Evolutionary conservation across 2,797 vertebrate genomes (phyloP).

Genomic region (Neostethus bicornis): DNA sequence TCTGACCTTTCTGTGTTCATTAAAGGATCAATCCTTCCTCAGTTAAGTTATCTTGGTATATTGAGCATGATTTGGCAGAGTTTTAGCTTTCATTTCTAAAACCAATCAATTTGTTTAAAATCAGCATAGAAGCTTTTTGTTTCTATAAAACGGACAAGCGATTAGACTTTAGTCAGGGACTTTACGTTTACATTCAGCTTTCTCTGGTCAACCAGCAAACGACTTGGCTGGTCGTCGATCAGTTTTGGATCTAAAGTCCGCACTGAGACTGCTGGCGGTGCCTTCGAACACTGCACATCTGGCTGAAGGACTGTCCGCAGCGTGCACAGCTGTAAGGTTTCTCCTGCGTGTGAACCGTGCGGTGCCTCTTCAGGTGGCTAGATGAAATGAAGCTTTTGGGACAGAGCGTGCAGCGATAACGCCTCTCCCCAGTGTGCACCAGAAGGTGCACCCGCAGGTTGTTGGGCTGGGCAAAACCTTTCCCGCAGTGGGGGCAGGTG

Average conservation of each 20-base stretch:
- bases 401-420: conserved; percentile 71
- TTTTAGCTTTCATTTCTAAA: too few relatives aligned
- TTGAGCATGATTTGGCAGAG: too few relatives aligned
- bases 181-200: too few relatives aligned
- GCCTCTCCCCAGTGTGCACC: conserved; percentile 75
- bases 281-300: conserved; percentile 75
- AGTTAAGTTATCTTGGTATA: too few relatives aligned
- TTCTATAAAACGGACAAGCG: too few relatives aligned
- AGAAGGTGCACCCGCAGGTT: conserved; percentile 76
- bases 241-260: conserved; percentile 54
- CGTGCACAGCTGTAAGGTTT: conserved; percentile 76
- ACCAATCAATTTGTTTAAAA: too few relatives aligned
- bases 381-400: conserved; percentile 78
- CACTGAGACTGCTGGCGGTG: conserved; percentile 77
- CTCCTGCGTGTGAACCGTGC: conserved; percentile 77
- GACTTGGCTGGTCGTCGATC: neutral
- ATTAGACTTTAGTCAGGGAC: too few relatives aligned
- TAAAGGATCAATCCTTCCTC: too few relatives aligned
- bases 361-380: conserved; percentile 76
- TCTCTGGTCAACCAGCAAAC: neutral
- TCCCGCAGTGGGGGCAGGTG: conserved; percentile 76
- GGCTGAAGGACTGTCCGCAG: conserved; percentile 78
- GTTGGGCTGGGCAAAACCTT: conserved; percentile 75
- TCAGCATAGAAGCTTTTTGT: too few relatives aligned
- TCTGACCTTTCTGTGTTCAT: too few relatives aligned